phyloP scores from a whole-genome alignment of 2,888 invertebrate genomes.

The Hirtodrosophila confusa region DNA sequence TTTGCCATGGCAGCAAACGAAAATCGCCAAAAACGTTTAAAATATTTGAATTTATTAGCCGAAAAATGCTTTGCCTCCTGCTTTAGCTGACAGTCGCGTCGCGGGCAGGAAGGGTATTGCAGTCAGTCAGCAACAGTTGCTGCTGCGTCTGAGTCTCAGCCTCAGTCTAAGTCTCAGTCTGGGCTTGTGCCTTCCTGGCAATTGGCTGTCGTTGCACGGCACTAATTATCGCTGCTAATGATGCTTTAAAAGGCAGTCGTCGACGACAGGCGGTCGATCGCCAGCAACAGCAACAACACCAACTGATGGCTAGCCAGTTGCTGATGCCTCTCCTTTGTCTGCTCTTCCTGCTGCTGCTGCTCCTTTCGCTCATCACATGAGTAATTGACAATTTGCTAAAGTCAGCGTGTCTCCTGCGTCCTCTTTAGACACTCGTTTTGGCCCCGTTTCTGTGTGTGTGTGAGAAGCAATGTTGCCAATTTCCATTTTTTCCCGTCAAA shows the following conservation, averaged over 20 bases:
- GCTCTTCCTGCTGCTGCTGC: constrained; percentile 32
- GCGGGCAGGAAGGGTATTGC: constrained; percentile 22
- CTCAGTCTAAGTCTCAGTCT: constrained; percentile 21
- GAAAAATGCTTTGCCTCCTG: constrained; percentile 50
- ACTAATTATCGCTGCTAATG: constrained; percentile 81
- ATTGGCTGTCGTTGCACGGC: constrained; percentile 75
- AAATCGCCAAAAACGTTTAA: constrained; percentile 70
- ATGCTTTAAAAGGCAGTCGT: constrained; percentile 81
- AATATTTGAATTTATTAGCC: constrained; percentile 79
- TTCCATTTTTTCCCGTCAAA: background rate
- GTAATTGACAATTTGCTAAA: constrained; percentile 81
- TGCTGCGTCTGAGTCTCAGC: constrained; percentile 27
- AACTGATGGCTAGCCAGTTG: constrained; percentile 51
- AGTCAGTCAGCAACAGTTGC: constrained; percentile 36
- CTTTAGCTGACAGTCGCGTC: no score
- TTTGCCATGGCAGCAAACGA: constrained; percentile 64
- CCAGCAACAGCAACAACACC: constrained; percentile 39
- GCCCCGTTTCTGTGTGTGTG: constrained; percentile 7
- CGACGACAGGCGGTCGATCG: constrained; percentile 71
- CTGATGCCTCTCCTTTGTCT: constrained; percentile 22
- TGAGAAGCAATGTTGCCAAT: constrained; percentile 31
- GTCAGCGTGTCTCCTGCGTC: constrained; percentile 72
- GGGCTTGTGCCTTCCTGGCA: constrained; percentile 47
- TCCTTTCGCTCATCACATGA: constrained; percentile 79
- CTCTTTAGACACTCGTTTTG: constrained; percentile 32